A percentile compares a stretch with the other conserved stretches of the same genome.
These are phyloP conservation scores for Scrobipalpa costella DNA, from an alignment of 2,888 invertebrate species.

Conservation along the genomic window DNA sequence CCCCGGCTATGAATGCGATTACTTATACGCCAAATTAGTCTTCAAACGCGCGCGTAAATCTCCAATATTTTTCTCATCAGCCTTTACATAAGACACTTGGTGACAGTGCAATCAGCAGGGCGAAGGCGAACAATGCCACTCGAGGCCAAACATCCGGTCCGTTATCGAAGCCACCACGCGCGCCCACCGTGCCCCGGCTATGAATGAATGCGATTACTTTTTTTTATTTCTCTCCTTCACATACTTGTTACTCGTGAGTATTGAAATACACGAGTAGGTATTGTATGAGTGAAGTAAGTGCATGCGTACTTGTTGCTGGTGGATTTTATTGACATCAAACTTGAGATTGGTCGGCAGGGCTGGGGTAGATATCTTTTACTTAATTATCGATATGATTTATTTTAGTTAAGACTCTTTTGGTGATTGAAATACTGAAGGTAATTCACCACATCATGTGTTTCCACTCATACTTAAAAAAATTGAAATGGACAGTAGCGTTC, in stretches of 20 bases:
- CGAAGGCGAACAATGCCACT: constrained; percentile 67
- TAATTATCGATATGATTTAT: too few relatives aligned
- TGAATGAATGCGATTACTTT: constrained; percentile 54
- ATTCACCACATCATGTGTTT: too few relatives aligned
- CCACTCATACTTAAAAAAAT: too few relatives aligned
- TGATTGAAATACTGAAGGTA: too few relatives aligned
- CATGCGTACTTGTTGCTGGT: neutral
- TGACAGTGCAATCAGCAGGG: constrained; percentile 15
- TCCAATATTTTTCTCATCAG: neutral
- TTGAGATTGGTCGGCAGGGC: neutral
- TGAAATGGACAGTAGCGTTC: too few relatives aligned
- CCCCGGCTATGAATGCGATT: constrained; percentile 50
- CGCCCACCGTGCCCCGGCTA: constrained; percentile 37
- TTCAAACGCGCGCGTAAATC: too few relatives aligned
- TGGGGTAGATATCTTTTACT: too few relatives aligned
- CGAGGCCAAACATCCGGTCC: constrained; percentile 71
- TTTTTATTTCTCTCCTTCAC: constrained; percentile 40
- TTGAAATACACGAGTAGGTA: neutral
- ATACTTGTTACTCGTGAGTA: constrained; percentile 32
- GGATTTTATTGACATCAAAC: neutral
- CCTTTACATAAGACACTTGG: neutral
- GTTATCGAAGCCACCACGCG: constrained; percentile 50
- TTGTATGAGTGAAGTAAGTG: neutral
- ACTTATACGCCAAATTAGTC: too few relatives aligned
- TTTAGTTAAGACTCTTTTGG: too few relatives aligned